Percentiles rank a stretch among this genome's conserved stretches.
phyloP scores from a whole-genome alignment of 2,113 vertebrate species.

The Perccottus glenii region DNA sequence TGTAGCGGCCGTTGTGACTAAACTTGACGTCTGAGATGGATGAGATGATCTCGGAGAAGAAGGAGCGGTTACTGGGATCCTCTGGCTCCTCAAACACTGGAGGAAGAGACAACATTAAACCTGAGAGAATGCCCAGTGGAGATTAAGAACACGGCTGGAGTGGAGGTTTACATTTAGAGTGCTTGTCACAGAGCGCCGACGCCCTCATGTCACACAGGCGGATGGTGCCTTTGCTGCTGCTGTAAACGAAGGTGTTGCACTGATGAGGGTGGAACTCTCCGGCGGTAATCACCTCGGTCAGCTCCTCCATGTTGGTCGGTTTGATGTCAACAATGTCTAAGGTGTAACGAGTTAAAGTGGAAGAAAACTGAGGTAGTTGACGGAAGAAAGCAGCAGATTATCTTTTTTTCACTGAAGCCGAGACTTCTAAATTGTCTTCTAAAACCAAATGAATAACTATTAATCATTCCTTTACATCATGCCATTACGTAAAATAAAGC shows the following conservation, averaged over 20 bases:
- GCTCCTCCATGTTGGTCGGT: constrained; percentile 98
- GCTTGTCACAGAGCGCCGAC: constrained; percentile 93
- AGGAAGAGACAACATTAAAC: not conserved
- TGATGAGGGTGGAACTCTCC: constrained; percentile 97
- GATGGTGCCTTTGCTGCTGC: constrained; percentile 98
- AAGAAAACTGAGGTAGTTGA: not conserved
- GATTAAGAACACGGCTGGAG: not conserved
- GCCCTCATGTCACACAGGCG: constrained; percentile 96
- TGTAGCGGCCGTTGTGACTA: constrained; percentile 82
- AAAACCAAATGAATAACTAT: no score
- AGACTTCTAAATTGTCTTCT: no score
- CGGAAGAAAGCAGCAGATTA: no score
- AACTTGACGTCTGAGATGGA: constrained; percentile 84
- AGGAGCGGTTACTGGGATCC: constrained; percentile 82
- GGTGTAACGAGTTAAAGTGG: constrained; percentile 48
- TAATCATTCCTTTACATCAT: no score
- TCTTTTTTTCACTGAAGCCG: no score
- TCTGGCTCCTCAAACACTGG: constrained; percentile 83
- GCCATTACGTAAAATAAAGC: no score
- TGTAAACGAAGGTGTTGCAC: constrained; percentile 97
- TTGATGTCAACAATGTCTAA: constrained; percentile 98
- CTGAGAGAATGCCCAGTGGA: not conserved
- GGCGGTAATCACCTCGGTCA: constrained; percentile 97
- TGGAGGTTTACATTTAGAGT: constrained; percentile 82
- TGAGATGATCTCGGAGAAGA: constrained; percentile 85